A percentile compares a stretch with the other conserved stretches of the same genome.
Conservation (phyloP, 2,113 vertebrate genomes). For the Columba janthina region DNA sequence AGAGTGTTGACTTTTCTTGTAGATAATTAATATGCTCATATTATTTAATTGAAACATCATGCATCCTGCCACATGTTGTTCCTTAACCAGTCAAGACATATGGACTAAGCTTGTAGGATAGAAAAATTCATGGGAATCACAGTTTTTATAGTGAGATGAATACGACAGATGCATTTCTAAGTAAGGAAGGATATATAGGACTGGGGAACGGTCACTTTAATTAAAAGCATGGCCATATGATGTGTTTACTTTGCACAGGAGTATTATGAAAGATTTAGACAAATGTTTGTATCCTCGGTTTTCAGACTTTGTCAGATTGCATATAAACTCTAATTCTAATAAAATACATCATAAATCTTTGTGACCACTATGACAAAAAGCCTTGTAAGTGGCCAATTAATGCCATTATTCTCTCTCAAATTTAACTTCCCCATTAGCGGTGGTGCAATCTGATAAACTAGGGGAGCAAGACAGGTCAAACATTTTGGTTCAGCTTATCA, state of each 20-base stretch:
- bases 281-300: neutral
- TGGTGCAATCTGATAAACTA: neutral
- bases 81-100: neutral
- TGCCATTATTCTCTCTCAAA: neutral
- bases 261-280: neutral
- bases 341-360: neutral
- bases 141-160: neutral
- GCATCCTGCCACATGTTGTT: neutral
- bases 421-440: neutral
- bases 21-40: neutral
- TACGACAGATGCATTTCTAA: neutral
- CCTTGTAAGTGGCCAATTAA: neutral
- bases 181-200: neutral
- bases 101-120: neutral
- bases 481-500: neutral
- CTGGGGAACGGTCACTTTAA: neutral
- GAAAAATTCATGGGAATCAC: neutral
- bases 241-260: neutral
- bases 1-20: neutral
- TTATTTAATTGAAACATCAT: conserved; percentile 17
- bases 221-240: neutral
- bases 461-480: neutral
- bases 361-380: neutral
- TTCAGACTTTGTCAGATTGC: neutral
- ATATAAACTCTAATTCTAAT: neutral